phyloP scores from a whole-genome alignment of 92 coral and sea anemone species.

The Zoanthus solanderi region DNA sequence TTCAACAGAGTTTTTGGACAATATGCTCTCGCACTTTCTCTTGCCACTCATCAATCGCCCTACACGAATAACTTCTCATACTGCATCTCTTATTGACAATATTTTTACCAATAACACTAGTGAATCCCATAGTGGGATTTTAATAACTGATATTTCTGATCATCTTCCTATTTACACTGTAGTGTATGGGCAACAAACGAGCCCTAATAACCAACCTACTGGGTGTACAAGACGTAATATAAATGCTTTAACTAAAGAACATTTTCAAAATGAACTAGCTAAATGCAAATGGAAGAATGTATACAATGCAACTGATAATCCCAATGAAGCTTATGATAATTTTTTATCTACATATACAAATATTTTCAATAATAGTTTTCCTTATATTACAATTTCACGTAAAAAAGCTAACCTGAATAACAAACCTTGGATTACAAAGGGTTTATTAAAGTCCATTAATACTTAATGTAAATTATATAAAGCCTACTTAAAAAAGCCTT shows the following conservation, averaged over 20 bases:
- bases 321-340: conserved; percentile 14
- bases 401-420: conserved; percentile 9
- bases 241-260: conserved; percentile 27
- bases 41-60: conserved; percentile 51
- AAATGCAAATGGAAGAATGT: conserved; percentile 32
- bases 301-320: conserved; percentile 29
- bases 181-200: background rate
- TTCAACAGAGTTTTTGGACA: conserved; percentile 44
- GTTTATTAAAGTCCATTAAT: conserved; percentile 48
- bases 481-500: conserved; percentile 40
- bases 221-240: conserved; percentile 3
- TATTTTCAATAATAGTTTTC: conserved; percentile 44
- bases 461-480: conserved; percentile 60
- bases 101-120: conserved; percentile 46
- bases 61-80: conserved; percentile 19
- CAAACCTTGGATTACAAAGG: conserved; percentile 47
- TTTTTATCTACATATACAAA: conserved; percentile 42
- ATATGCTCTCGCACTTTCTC: conserved; percentile 38
- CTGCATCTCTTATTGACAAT: conserved; percentile 62
- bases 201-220: background rate
- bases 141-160: conserved; percentile 8
- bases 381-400: conserved; percentile 17
- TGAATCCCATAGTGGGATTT: conserved; percentile 32
- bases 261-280: conserved; percentile 35
- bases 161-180: conserved; percentile 37